phyloP scores from a whole-genome alignment of 2,888 invertebrate species.

The Lithophane ornitopus region DNA sequence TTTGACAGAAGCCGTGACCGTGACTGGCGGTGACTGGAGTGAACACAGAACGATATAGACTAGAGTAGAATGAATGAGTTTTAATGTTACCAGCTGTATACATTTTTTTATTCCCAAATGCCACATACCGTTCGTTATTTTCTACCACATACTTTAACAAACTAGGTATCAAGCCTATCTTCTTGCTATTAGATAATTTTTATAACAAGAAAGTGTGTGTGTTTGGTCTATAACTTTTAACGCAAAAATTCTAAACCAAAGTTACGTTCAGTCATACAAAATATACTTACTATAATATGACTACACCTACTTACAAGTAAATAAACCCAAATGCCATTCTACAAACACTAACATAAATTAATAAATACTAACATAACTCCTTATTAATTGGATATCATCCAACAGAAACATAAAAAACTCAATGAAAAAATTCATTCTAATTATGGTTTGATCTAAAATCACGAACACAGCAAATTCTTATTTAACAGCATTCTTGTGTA shows the following conservation, averaged over 20 bases:
- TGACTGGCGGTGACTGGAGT: background rate
- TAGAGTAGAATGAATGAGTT: slow-evolving; percentile 2
- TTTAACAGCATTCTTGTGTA: slow-evolving; percentile 23
- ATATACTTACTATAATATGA: background rate
- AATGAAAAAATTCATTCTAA: slow-evolving; percentile 24
- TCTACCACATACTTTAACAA: slow-evolving; percentile 16
- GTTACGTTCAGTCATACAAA: background rate
- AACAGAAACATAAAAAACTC: slow-evolving; percentile 40
- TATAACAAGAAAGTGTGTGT: background rate
- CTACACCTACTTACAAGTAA: background rate
- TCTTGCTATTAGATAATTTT: background rate
- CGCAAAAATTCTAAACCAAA: background rate
- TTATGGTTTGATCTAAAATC: slow-evolving; percentile 12
- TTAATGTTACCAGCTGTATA: slow-evolving; percentile 29
- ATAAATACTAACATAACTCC: slow-evolving; percentile 16
- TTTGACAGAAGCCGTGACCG: slow-evolving; percentile 33
- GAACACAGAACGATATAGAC: background rate
- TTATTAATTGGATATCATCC: slow-evolving; percentile 55
- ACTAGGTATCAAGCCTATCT: background rate
- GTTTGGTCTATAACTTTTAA: background rate
- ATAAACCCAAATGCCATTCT: background rate
- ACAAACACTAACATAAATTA: slow-evolving; percentile 3
- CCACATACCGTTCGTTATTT: background rate
- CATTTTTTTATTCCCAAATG: background rate
- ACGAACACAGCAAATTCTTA: slow-evolving; percentile 7